Percentiles rank a stretch among this genome's conserved stretches.
Evolutionary conservation across 1,140 invertebrate species (phyloP).

Genomic region (Homarus americanus): DNA sequence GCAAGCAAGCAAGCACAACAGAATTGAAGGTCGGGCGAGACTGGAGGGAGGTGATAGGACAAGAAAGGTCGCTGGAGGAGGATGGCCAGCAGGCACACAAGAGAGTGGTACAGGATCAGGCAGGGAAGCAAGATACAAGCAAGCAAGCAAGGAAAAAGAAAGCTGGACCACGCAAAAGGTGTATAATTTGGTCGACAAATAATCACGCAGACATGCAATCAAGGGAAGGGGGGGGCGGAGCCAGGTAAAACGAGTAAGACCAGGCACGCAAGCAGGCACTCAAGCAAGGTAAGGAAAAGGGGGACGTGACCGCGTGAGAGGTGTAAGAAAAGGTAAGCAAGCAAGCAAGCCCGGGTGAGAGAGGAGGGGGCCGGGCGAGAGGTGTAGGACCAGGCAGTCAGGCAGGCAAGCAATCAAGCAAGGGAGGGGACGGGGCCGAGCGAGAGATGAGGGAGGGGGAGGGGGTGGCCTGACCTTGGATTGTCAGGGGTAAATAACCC

Average conservation of each 20-base stretch:
- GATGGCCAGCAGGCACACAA: not conserved
- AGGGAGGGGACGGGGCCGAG: not conserved
- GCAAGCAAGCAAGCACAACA: not conserved
- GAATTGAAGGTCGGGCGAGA: not conserved
- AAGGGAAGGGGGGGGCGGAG: not conserved
- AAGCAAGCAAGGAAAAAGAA: not conserved
- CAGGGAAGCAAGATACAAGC: not conserved
- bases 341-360: not conserved
- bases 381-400: no score
- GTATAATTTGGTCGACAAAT: no score
- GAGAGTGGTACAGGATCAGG: not conserved
- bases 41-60: not conserved
- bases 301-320: not conserved
- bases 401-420: slow-evolving; percentile 13
- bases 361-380: not conserved
- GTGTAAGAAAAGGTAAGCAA: not conserved
- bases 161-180: not conserved
- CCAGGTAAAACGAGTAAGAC: not conserved
- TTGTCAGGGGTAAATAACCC: slow-evolving; percentile 23
- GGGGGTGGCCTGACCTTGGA: slow-evolving; percentile 8
- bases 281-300: not conserved
- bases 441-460: not conserved
- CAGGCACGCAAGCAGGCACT: not conserved
- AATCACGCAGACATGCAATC: not conserved
- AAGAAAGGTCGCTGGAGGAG: not conserved